Conservation (phyloP, 1,140 invertebrate species). For the Drosophila burlai region DNA sequence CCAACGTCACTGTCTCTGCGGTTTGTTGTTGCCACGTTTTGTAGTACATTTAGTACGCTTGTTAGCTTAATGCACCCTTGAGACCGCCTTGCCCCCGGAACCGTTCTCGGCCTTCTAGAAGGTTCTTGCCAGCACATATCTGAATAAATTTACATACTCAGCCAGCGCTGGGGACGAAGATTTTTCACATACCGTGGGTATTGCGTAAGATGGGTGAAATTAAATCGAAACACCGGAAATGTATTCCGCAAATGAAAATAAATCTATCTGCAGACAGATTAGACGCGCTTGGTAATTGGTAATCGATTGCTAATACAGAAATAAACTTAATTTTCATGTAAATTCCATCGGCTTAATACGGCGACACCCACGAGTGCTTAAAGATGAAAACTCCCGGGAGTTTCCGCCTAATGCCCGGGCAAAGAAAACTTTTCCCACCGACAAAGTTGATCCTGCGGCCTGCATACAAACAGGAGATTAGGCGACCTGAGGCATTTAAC, state of each 20-base stretch:
- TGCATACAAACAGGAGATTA: slow-evolving; percentile 71
- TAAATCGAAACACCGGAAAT: slow-evolving; percentile 1
- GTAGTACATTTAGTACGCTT: slow-evolving; percentile 77
- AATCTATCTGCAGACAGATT: neutral
- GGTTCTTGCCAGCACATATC: slow-evolving; percentile 30
- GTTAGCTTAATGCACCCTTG: slow-evolving; percentile 78
- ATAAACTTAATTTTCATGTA: slow-evolving; percentile 22
- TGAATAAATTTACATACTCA: slow-evolving; percentile 55
- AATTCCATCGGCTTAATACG: slow-evolving; percentile 12
- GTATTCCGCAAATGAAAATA: slow-evolving; percentile 27
- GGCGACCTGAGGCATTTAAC: slow-evolving; percentile 45
- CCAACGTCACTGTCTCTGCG: slow-evolving; percentile 46
- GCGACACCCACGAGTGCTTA: neutral
- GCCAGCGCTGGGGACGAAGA: slow-evolving; percentile 17
- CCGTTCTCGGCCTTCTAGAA: slow-evolving; percentile 16
- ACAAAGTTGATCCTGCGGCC: slow-evolving; percentile 44
- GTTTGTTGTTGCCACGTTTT: slow-evolving; percentile 57
- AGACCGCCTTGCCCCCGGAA: slow-evolving; percentile 43
- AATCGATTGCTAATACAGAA: slow-evolving; percentile 29
- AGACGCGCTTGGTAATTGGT: slow-evolving; percentile 12
- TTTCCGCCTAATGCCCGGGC: neutral
- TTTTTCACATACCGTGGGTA: slow-evolving; percentile 29
- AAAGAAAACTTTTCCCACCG: slow-evolving; percentile 17
- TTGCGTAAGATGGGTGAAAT: slow-evolving; percentile 29
- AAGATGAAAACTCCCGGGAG: neutral